Evolutionary conservation across 2,797 vertebrate species (phyloP).

Genomic region (Lithobates sylvaticus): DNA sequence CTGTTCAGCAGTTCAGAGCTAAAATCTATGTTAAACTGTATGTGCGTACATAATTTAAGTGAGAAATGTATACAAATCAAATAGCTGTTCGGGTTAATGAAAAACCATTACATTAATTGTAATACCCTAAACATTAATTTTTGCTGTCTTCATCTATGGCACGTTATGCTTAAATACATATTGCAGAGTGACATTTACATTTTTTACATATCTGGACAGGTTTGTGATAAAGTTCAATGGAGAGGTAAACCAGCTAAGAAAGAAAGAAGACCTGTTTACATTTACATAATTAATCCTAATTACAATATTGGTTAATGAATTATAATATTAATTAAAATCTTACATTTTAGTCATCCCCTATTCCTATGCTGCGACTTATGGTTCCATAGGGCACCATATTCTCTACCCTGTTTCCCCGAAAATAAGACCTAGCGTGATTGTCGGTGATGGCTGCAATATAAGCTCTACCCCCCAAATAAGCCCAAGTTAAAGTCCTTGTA

Average conservation of each 20-base stretch:
- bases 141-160: neutral
- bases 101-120: neutral
- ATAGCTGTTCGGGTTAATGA: neutral
- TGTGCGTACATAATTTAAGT: conserved; percentile 17
- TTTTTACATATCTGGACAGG: neutral
- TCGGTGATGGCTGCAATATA: too few species aligned
- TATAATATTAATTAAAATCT: too few species aligned
- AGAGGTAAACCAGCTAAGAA: neutral
- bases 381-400: too few species aligned
- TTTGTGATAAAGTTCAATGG: neutral
- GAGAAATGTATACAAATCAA: conserved; percentile 29
- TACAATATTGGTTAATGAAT: too few species aligned
- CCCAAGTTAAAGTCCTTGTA: too few species aligned
- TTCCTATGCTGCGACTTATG: neutral
- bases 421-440: too few species aligned
- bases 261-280: neutral
- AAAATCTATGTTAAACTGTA: conserved; percentile 22
- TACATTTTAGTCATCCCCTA: neutral
- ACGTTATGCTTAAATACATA: too few species aligned
- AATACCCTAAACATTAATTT: neutral
- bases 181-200: neutral
- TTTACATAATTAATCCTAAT: too few species aligned
- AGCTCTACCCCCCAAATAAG: too few species aligned
- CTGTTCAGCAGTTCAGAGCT: conserved; percentile 5
- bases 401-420: too few species aligned